Percentiles rank a stretch among this genome's conserved stretches.
Conservation (phyloP, 1,140 invertebrate genomes). For the Agrilus planipennis region DNA sequence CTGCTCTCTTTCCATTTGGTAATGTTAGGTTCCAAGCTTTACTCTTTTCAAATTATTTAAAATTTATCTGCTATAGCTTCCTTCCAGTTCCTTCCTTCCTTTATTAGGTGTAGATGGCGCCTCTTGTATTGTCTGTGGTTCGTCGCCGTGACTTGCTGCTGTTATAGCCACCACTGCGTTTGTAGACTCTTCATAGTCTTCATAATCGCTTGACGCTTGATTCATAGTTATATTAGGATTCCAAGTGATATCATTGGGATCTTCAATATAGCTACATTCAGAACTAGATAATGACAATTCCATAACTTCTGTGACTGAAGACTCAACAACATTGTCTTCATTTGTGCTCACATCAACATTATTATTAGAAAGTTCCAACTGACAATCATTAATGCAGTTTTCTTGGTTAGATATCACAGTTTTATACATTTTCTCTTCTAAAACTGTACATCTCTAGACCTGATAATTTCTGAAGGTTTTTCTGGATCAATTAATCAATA, state of each 20-base stretch:
- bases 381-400: not conserved
- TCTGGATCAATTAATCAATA: constrained; percentile 15
- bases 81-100: no score
- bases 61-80: constrained; percentile 29
- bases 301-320: constrained; percentile 15
- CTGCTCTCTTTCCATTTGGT: not conserved
- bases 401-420: not conserved
- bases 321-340: constrained; percentile 5
- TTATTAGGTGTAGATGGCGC: no score
- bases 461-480: constrained; percentile 7
- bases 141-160: no score
- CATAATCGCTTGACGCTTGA: no score
- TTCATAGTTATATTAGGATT: no score
- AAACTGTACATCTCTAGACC: no score
- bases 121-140: no score
- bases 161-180: no score
- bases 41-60: constrained; percentile 25
- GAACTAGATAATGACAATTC: no score
- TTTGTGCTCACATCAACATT: not conserved
- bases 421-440: constrained; percentile 2
- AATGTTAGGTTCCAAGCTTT: constrained; percentile 12
- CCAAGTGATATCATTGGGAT: no score
- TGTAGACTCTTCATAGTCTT: no score
- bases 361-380: not conserved
- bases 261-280: no score